Percentiles rank a stretch among this genome's conserved stretches.
Evolutionary conservation across 2,888 invertebrate species (phyloP).

Genomic region (Tipula lateralis): DNA sequence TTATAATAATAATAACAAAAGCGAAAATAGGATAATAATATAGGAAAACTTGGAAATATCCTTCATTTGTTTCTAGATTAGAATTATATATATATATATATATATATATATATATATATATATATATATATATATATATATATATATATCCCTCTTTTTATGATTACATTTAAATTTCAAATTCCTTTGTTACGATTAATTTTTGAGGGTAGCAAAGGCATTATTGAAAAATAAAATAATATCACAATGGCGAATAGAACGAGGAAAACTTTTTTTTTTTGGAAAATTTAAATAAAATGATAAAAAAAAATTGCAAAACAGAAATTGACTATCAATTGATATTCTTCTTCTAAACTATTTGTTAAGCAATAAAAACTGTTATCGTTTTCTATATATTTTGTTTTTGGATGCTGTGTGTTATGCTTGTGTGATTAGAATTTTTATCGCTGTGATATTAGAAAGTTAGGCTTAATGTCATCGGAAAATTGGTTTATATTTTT

Average conservation of each 20-base stretch:
- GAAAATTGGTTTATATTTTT: neutral
- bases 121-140: too few species aligned
- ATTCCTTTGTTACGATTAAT: constrained; percentile 11
- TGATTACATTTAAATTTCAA: constrained; percentile 24
- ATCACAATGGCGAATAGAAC: neutral
- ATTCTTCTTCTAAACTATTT: neutral
- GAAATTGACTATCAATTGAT: neutral
- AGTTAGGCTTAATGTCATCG: constrained; percentile 19
- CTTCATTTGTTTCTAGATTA: neutral
- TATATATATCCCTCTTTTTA: neutral
- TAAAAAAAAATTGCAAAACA: neutral
- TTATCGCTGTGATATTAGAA: neutral
- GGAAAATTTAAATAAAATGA: neutral
- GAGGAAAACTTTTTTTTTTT: neutral
- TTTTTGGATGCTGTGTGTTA: neutral
- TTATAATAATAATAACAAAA: neutral
- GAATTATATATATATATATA: too few species aligned
- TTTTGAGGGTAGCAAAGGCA: neutral
- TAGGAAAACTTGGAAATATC: neutral
- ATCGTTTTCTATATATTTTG: neutral
- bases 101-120: too few species aligned
- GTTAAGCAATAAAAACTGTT: constrained; percentile 11
- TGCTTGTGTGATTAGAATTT: neutral
- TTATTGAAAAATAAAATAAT: neutral
- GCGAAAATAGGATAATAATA: constrained; percentile 2